These are phyloP conservation scores for Choreutis nemorana DNA, from an alignment of 2,888 invertebrate genomes.

Conservation along the genomic window DNA sequence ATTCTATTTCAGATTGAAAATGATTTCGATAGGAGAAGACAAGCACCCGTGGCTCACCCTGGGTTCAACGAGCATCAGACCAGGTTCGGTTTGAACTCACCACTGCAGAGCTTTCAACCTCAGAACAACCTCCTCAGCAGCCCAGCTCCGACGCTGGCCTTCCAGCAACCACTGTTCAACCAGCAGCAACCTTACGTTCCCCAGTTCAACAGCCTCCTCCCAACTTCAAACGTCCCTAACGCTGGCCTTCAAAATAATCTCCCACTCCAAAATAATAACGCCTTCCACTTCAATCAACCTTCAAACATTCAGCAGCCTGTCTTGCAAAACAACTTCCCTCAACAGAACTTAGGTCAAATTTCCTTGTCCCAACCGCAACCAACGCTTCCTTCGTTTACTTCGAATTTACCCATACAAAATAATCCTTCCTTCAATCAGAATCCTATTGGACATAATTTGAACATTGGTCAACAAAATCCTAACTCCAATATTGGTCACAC, in stretches of 20 bases:
- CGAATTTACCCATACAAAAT: constrained; percentile 32
- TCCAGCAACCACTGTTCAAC: constrained; percentile 32
- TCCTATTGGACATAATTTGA: too few relatives aligned
- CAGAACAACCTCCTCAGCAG: constrained; percentile 30
- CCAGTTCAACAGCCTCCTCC: constrained; percentile 40
- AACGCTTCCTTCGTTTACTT: constrained; percentile 41
- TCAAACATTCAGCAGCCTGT: constrained; percentile 24
- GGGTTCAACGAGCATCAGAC: constrained; percentile 56
- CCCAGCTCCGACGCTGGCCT: constrained; percentile 22
- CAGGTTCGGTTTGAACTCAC: constrained; percentile 50
- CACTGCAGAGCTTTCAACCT: constrained; percentile 44
- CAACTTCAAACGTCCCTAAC: constrained; percentile 30
- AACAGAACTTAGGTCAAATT: constrained; percentile 31
- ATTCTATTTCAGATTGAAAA: constrained; percentile 52
- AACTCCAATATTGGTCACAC: too few relatives aligned
- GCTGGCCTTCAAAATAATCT: constrained; percentile 22
- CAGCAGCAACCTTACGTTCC: constrained; percentile 42
- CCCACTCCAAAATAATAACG: constrained; percentile 26
- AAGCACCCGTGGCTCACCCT: constrained; percentile 38
- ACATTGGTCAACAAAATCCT: constrained; percentile 21
- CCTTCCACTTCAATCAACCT: constrained; percentile 37
- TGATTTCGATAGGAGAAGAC: constrained; percentile 58
- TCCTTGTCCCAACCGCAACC: constrained; percentile 33
- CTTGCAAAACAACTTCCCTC: constrained; percentile 28
- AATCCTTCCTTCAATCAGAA: constrained; percentile 31